These are phyloP conservation scores for Chirona hameri DNA, from an alignment of 2,888 invertebrate species.

Conservation along the genomic window DNA sequence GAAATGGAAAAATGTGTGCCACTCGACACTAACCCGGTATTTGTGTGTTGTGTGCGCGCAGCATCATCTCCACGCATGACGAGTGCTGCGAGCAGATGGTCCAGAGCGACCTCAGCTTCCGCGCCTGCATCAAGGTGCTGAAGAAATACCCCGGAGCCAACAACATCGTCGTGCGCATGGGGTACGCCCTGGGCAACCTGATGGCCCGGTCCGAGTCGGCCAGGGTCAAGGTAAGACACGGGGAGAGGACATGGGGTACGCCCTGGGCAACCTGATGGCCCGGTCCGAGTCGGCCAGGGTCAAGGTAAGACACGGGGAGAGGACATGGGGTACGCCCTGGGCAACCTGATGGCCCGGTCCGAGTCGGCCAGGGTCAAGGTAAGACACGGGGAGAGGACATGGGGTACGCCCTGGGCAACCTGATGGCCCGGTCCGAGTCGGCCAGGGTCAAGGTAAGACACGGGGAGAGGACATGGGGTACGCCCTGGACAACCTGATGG, in stretches of 20 bases:
- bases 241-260: too few relatives aligned
- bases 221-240: constrained; percentile 55
- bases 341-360: constrained; percentile 76
- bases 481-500: constrained; percentile 79
- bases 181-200: constrained; percentile 80
- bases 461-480: constrained; percentile 59
- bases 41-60: constrained; percentile 56
- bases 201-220: constrained; percentile 72
- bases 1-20: too few relatives aligned
- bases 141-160: constrained; percentile 65
- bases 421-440: constrained; percentile 71
- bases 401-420: constrained; percentile 78
- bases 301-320: constrained; percentile 50
- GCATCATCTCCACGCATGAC: constrained; percentile 72
- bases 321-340: constrained; percentile 69
- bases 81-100: constrained; percentile 67
- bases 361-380: constrained; percentile 65
- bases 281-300: constrained; percentile 66
- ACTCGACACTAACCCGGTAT: too few relatives aligned
- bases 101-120: constrained; percentile 55
- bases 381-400: constrained; percentile 47
- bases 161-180: constrained; percentile 69
- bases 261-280: constrained; percentile 76
- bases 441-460: constrained; percentile 59
- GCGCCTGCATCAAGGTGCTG: constrained; percentile 59